Evolutionary conservation across 2,797 vertebrate species (phyloP), one percentile per base, ranked within the genome.

Genomic region (Phoxinus dragarum): DNA sequence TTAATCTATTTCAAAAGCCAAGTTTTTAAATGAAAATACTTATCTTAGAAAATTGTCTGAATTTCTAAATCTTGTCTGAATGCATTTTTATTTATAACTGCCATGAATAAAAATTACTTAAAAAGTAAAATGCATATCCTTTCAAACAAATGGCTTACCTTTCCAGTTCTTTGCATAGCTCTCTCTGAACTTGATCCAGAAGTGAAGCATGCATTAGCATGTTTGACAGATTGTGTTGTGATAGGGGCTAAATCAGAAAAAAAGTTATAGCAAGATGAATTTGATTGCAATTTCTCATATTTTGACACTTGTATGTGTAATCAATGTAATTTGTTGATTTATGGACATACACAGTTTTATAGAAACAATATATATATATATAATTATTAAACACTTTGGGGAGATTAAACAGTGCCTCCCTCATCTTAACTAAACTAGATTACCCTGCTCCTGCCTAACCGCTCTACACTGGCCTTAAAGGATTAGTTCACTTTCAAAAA

Each of bases 101-200:
- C 31, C 42, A 73, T 17, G 71, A 73, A 72, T 9, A 47, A 72
- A 16, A 49, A 16, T 47, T 47, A 47, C 4, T 49, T 49, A 49
- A 49, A 49, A 49, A 38, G 36, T 49, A 5, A 49, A 49, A 17
- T 49, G 47, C 47, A 49, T 49, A 16, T 49, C 47, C 76, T 73
- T 36, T 64, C 21, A 74, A 4, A 87, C 9, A 27, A 42, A 34
- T 5, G n/a, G 38, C 89, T 95, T 93, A 98, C 98, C 96, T 98
- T 98, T 71, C 96, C 98, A n/a, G 97, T 98, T 91, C 95, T 97
- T 89, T 99, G 98, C 86, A 96, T 93, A 0, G 42, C 69, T 38
- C 91, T 93, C 87, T 94, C 95, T 40, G 96, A 96, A 16, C 91
- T 90, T 31, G 90, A 23, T 31, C 44, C 76, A 67, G n/a, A 87